Conservation (phyloP, 2,888 invertebrate species). For the Acrobeloides nanus region DNA sequence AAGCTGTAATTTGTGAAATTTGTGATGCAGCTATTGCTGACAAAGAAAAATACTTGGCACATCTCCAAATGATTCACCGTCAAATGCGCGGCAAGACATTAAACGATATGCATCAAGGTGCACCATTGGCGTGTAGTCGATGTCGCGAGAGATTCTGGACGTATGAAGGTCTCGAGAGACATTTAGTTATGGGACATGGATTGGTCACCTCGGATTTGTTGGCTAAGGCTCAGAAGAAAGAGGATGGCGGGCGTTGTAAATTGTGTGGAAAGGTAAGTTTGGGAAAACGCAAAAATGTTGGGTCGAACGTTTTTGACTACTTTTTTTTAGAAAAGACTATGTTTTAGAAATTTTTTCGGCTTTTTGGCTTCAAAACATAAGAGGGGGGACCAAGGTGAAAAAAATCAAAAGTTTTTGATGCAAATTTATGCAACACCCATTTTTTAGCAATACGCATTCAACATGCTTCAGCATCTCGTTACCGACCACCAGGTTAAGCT, state of each 20-base stretch:
- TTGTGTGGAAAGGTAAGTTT: slow-evolving; percentile 76
- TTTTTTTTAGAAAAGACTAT: neutral
- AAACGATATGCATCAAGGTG: slow-evolving; percentile 43
- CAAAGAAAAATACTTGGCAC: slow-evolving; percentile 28
- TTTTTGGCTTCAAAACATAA: no score
- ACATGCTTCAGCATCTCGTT: slow-evolving; percentile 52
- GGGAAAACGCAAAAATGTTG: neutral
- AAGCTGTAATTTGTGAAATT: slow-evolving; percentile 38
- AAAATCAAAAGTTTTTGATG: no score
- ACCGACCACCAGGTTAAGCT: slow-evolving; percentile 48
- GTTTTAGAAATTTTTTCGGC: no score
- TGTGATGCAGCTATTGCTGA: slow-evolving; percentile 35
- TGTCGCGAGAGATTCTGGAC: slow-evolving; percentile 70
- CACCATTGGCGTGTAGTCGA: slow-evolving; percentile 48
- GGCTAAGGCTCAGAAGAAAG: slow-evolving; percentile 85
- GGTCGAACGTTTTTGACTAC: neutral
- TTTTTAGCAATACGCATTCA: slow-evolving; percentile 52
- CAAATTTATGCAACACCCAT: no score
- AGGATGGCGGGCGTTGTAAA: slow-evolving; percentile 86
- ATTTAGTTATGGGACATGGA: slow-evolving; percentile 84
- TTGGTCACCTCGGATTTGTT: slow-evolving; percentile 91
- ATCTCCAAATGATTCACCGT: slow-evolving; percentile 40
- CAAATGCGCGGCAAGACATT: slow-evolving; percentile 35
- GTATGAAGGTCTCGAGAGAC: slow-evolving; percentile 88
- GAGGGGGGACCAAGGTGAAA: no score